Evolutionary conservation across 1,140 invertebrate genomes (phyloP).

Genomic region (Laupala kohalensis): DNA sequence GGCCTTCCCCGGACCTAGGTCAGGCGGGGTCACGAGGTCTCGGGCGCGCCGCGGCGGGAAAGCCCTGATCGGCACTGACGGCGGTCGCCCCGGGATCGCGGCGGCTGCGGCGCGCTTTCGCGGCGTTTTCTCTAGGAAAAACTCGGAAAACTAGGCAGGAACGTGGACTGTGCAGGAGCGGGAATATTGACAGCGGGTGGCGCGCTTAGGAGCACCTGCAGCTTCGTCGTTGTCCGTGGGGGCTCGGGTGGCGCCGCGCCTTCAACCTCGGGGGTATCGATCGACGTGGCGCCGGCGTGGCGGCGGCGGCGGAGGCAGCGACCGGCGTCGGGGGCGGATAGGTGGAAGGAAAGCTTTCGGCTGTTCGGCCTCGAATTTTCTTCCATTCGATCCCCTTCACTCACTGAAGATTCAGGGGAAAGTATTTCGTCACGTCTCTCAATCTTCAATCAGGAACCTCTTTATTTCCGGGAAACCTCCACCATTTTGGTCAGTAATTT

Average conservation of each 20-base stretch:
- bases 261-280: constrained; percentile 5
- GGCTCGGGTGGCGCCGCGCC: background rate
- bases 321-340: no score
- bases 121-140: background rate
- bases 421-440: no score
- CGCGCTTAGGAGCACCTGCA: constrained; percentile 5
- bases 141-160: background rate
- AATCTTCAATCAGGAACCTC: no score
- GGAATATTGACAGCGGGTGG: constrained; percentile 7
- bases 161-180: constrained; percentile 1
- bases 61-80: background rate
- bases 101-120: background rate
- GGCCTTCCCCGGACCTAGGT: constrained; percentile 9
- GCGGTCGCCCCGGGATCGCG: background rate
- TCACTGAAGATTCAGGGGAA: no score
- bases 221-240: constrained; percentile 1
- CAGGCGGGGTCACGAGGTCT: constrained; percentile 2
- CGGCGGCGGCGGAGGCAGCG: no score
- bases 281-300: background rate
- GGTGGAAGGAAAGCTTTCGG: no score
- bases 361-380: no score
- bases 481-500: no score
- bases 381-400: no score
- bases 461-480: no score
- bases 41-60: background rate